phyloP scores from a whole-genome alignment of 2,888 invertebrate genomes.

The Melanargia galathea region DNA sequence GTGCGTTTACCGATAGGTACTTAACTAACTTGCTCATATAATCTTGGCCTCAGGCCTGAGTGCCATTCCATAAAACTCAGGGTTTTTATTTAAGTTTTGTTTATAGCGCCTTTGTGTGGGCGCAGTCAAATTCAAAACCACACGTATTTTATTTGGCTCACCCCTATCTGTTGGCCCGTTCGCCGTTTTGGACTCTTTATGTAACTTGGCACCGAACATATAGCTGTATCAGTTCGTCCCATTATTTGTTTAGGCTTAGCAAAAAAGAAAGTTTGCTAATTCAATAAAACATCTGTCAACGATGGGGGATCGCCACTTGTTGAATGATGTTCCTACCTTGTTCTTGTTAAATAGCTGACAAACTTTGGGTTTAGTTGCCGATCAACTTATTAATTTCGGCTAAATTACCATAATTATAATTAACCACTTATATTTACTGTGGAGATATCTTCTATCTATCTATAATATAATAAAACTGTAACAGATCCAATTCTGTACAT shows the following conservation, averaged over 20 bases:
- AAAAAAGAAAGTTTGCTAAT: slow-evolving; percentile 36
- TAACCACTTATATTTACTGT: no score
- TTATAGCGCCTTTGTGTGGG: slow-evolving; percentile 44
- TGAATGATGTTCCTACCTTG: slow-evolving; percentile 23
- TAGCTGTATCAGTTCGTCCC: slow-evolving; percentile 32
- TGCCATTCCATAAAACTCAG: background rate
- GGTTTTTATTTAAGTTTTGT: slow-evolving; percentile 45
- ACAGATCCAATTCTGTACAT: no score
- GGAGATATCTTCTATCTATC: no score
- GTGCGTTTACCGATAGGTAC: background rate
- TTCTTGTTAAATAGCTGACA: background rate
- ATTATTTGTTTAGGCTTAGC: slow-evolving; percentile 41
- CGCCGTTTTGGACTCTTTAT: slow-evolving; percentile 30
- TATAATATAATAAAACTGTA: no score
- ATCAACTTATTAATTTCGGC: background rate
- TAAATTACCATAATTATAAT: no score
- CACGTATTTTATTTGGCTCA: slow-evolving; percentile 35
- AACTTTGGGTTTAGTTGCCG: slow-evolving; percentile 8
- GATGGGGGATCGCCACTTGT: slow-evolving; percentile 45
- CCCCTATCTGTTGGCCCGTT: slow-evolving; percentile 32
- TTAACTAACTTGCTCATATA: background rate
- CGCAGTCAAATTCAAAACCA: slow-evolving; percentile 39
- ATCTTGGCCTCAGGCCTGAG: background rate
- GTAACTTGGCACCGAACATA: slow-evolving; percentile 33
- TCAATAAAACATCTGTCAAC: slow-evolving; percentile 34